Conservation (phyloP, 2,797 vertebrate genomes). For the Salmo trutta region DNA sequence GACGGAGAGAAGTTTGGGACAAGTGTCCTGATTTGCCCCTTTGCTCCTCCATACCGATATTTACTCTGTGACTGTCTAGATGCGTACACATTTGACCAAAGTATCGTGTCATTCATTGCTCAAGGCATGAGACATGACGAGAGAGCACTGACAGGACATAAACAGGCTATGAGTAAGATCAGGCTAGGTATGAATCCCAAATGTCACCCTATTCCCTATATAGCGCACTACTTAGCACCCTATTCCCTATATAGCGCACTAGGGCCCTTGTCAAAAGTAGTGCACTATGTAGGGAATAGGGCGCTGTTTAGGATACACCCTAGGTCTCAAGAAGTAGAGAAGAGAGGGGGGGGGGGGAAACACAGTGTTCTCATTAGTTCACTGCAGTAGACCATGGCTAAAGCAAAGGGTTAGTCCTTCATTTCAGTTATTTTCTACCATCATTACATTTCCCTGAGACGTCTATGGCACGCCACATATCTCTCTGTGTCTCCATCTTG, state of each 20-base stretch:
- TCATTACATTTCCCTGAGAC: background rate
- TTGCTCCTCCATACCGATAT: background rate
- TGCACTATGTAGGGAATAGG: background rate
- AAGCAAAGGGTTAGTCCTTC: background rate
- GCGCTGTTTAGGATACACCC: background rate
- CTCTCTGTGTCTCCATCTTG: background rate
- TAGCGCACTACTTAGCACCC: background rate
- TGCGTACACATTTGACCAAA: background rate
- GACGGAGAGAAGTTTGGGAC: background rate
- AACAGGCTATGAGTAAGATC: background rate
- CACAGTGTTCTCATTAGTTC: background rate
- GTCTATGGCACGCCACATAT: background rate
- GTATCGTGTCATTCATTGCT: background rate
- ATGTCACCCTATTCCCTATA: background rate
- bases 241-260: background rate
- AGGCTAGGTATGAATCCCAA: background rate
- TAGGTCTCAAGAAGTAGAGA: background rate
- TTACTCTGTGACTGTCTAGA: background rate
- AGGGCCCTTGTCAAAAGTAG: background rate
- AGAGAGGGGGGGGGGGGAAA: background rate
- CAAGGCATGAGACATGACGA: background rate
- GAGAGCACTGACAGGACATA: background rate
- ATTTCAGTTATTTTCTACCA: background rate
- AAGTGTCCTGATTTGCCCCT: background rate
- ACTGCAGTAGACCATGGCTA: background rate